These are phyloP conservation scores for Heteronetta atricapilla DNA, from an alignment of 2,113 vertebrate species.

Conservation along the genomic window DNA sequence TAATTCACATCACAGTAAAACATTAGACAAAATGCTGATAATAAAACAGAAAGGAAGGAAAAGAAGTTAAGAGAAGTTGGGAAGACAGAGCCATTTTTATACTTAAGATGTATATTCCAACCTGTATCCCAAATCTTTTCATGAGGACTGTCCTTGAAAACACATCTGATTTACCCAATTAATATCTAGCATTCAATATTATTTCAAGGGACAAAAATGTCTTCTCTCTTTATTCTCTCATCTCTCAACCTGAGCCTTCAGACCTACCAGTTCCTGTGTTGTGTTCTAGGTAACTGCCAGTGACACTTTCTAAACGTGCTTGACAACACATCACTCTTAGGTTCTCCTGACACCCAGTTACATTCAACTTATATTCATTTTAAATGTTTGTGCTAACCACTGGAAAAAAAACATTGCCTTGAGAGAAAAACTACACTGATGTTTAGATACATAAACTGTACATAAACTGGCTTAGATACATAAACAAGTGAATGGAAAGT, in stretches of 20 bases:
- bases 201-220: neutral
- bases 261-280: neutral
- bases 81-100: neutral
- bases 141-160: neutral
- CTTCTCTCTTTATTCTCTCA: neutral
- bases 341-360: neutral
- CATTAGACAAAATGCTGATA: neutral
- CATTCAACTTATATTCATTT: neutral
- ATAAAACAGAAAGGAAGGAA: constrained; percentile 16
- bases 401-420: neutral
- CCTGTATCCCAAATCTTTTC: neutral
- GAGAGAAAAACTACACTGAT: neutral
- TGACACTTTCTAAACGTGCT: neutral
- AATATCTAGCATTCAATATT: neutral
- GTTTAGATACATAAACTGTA: neutral
- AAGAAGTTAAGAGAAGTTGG: constrained; percentile 1
- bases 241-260: neutral
- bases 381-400: neutral
- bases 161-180: neutral
- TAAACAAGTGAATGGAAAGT: neutral
- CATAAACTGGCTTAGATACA: neutral
- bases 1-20: constrained; percentile 34
- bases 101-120: neutral
- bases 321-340: neutral
- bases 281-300: neutral